Evolutionary conservation across 2,113 vertebrate genomes (phyloP).

Genomic region (Tor tambroides): DNA sequence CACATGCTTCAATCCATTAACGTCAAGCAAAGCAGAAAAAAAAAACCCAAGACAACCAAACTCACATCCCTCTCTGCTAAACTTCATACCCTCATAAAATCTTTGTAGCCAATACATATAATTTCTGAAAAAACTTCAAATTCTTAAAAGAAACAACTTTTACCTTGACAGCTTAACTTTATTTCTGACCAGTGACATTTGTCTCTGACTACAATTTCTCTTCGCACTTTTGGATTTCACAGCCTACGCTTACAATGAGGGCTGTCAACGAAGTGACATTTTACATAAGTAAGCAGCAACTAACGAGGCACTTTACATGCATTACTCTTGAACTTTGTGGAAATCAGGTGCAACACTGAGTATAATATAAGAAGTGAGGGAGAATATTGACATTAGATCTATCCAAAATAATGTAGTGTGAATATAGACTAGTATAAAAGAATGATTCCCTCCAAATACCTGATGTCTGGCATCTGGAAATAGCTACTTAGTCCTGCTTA

Average conservation of each 20-base stretch:
- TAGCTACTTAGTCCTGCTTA: neutral
- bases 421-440: neutral
- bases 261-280: slow-evolving; percentile 13
- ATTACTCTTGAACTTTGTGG: neutral
- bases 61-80: neutral
- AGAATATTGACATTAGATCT: neutral
- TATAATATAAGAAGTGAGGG: neutral
- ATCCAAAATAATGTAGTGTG: neutral
- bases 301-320: neutral
- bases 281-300: neutral
- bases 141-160: neutral
- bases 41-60: neutral
- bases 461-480: neutral
- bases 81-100: neutral
- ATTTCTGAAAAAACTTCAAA: neutral
- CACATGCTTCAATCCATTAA: neutral
- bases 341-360: neutral
- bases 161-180: neutral
- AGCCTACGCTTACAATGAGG: neutral
- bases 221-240: neutral
- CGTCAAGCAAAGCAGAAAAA: neutral
- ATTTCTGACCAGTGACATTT: neutral
- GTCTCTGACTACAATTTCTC: neutral
- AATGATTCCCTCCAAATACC: neutral
- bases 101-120: neutral